Conservation (phyloP, 2,888 invertebrate species). For the Myopa tessellatipennis region DNA sequence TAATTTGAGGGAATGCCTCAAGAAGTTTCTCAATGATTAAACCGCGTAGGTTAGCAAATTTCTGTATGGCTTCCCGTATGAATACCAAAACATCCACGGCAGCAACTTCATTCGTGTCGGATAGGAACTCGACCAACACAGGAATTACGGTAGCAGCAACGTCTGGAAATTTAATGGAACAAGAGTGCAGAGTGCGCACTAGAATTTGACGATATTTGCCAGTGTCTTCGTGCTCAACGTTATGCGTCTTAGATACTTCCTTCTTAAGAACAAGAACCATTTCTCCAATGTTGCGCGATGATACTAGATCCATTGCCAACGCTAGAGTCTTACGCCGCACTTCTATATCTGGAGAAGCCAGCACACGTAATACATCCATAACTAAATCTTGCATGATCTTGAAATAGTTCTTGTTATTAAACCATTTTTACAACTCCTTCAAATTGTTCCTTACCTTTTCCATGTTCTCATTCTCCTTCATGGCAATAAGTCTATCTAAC, state of each 20-base stretch:
- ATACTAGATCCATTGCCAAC: constrained; percentile 89
- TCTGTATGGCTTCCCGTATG: constrained; percentile 95
- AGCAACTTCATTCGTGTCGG: constrained; percentile 88
- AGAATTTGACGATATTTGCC: constrained; percentile 95
- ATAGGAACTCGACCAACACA: constrained; percentile 91
- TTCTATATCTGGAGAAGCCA: constrained; percentile 93
- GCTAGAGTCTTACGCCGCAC: constrained; percentile 88
- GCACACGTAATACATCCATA: constrained; percentile 96
- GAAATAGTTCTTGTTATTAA: background rate
- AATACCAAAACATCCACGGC: constrained; percentile 95
- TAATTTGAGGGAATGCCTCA: constrained; percentile 87
- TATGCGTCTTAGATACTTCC: constrained; percentile 90
- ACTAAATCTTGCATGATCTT: constrained; percentile 88
- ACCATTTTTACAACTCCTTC: background rate
- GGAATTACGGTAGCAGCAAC: constrained; percentile 95
- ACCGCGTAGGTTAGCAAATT: constrained; percentile 83
- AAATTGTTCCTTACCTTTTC: constrained; percentile 76
- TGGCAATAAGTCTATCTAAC: constrained; percentile 88
- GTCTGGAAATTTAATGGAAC: constrained; percentile 95
- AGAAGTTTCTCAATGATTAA: constrained; percentile 81
- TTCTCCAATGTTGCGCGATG: constrained; percentile 93
- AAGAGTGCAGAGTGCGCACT: constrained; percentile 93
- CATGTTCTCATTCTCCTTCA: constrained; percentile 85
- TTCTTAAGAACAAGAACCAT: constrained; percentile 93
- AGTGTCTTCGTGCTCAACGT: constrained; percentile 93